Evolutionary conservation across 2,113 vertebrate genomes (phyloP), one percentile per base, ranked within the genome.

Genomic region (Albula goreensis): DNA sequence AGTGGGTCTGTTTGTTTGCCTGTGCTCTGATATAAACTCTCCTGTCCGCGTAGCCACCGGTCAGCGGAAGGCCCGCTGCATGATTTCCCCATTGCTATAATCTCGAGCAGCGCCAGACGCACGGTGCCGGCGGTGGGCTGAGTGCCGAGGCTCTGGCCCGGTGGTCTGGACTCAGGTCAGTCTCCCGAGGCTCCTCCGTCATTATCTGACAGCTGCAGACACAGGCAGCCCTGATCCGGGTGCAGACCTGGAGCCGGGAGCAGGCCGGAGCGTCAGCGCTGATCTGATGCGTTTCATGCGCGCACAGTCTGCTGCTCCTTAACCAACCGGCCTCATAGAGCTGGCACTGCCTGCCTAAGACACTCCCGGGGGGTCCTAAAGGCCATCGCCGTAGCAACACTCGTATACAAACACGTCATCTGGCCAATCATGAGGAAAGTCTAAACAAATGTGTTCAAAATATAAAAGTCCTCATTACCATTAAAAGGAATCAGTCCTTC

Each of bases 181-280:
- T 90, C 91, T 84, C 91, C 85, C 86, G 90, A 92, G 92, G 93
- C 91, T 87, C 57, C 85, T 87, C 87, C 89, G 89, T 93, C 91
- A 94, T 94, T 94, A 95, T 91, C 91, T 86, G 87, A 92, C 93
- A 94, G 93, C 92, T 93, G 90, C 93, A 95, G 91, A 90, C 90
- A 87, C 84, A 88, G 92, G 89, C 88, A 89, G 87, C 88, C 84
- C 86, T 81, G 56, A 88, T 90, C 92, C 91, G 88, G 80, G 78
- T 22, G n/a, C 60, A 63, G 60, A 19, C 60, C 60, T 60, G 56
- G 56, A 60, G 56, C 60, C 15, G 15, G 56, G 8, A 15, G 56
- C 12, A 15, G 15, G 60, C 60, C 17, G 60, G 15, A 15, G 4
- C 60, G 15, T 7, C 17, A 19, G 17, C 17, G 0, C 57, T 3